phyloP scores from a whole-genome alignment of 2,888 invertebrate species.

The Halictus ligatus region DNA sequence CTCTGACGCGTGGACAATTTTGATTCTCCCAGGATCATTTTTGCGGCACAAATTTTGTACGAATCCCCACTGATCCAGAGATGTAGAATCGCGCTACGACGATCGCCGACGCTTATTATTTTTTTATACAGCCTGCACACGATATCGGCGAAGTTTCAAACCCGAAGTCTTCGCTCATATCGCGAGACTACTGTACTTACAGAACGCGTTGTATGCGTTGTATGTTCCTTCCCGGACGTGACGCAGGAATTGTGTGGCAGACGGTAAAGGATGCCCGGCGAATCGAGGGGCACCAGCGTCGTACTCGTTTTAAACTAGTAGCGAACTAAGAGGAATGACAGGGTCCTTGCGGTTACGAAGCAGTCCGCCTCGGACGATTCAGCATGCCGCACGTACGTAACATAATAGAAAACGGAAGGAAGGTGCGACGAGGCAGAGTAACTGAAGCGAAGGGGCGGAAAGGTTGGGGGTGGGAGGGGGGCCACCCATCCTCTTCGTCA shows the following conservation, averaged over 20 bases:
- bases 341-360: conserved; percentile 19
- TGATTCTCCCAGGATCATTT: not conserved
- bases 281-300: not conserved
- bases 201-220: not conserved
- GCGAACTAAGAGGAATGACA: conserved; percentile 5
- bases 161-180: not conserved
- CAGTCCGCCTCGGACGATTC: conserved; percentile 45
- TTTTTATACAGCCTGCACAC: not conserved
- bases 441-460: conserved; percentile 48
- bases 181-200: not conserved
- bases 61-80: not conserved
- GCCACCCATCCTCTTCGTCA: conserved; percentile 64
- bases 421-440: conserved; percentile 66
- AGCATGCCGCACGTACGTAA: conserved; percentile 67
- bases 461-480: conserved; percentile 5
- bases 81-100: not conserved
- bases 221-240: not conserved
- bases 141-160: not conserved
- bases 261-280: not conserved
- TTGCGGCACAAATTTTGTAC: not conserved
- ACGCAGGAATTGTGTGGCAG: not conserved
- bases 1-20: not conserved
- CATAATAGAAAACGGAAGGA: conserved; percentile 75
- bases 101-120: not conserved
- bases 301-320: conserved; percentile 15